Base-by-base conservation (phyloP, 2,797 vertebrate genomes). In the Florisuga fusca region DNA sequence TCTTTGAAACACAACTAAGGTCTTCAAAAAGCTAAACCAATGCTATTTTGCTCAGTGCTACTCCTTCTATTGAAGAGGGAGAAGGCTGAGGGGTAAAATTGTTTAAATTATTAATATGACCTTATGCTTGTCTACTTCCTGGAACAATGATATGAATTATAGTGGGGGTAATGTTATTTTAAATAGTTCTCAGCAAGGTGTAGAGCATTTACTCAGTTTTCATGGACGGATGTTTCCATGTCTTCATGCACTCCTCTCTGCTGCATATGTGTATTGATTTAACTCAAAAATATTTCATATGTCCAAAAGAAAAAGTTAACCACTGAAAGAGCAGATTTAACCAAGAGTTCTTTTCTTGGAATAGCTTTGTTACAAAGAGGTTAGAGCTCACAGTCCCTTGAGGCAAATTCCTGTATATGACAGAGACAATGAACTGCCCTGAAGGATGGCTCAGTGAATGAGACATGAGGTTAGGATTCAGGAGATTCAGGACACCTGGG, bases 91-190 rank as follows among this genome's bases (percentile, higher is more conserved):
- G 83, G 81, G n/a, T 53, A 79, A 81, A 7, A 75, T 34, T 29
- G 33, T 63, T 82, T 94, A 71, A 93, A 90, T 96, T 93, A 97
- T 95, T 96, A 84, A 96, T 77, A 57, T 68, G 84, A 93, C 69
- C 91, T 71, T 80, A 77, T n/a, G 63, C 74, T 94, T 76, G 41
- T 26, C 48, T 77, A 63, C 79, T 73, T 84, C 67, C 9, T 87
- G 77, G 59, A 93, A 93, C 63, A 82, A 83, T 22, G 45, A 87
- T 80, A 93, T 77, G 63, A 94, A 95, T 95, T 93, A 90, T 41
- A 88, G 87, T 12, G 59, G 87, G 83, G 71, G 63, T 53, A 91
- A 68, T 45, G 53, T 80, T 94, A 79, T 82, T 93, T 94, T 77
- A 94, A 96, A 96, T 95, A 79, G 94, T 80, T 87, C 80, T 84